Conservation (phyloP, 2,888 invertebrate genomes). For the Stratiomys singularior region DNA sequence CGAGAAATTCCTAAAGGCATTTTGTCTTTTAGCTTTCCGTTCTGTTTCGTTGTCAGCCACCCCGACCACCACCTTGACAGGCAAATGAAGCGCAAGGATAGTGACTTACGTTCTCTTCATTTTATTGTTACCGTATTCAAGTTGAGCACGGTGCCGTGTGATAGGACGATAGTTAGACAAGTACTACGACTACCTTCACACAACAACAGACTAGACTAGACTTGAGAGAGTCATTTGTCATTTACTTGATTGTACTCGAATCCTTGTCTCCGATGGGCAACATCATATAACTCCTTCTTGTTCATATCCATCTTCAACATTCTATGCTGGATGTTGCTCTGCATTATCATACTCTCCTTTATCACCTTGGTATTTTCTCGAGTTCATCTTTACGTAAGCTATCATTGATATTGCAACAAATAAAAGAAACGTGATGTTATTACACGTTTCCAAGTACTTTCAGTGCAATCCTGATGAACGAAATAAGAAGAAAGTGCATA, state of each 20-base stretch:
- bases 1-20: no score
- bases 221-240: slow-evolving; percentile 41
- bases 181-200: no score
- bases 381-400: slow-evolving; percentile 30
- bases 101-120: no score
- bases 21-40: no score
- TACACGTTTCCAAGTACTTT: slow-evolving; percentile 7
- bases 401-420: slow-evolving; percentile 8
- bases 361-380: background rate
- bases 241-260: slow-evolving; percentile 40
- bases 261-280: background rate
- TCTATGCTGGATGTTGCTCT: slow-evolving; percentile 6
- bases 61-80: no score
- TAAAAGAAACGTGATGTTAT: slow-evolving; percentile 11
- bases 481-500: slow-evolving; percentile 35
- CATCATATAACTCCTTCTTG: slow-evolving; percentile 6
- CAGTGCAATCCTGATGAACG: background rate
- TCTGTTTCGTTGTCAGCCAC: no score
- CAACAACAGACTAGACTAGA: no score
- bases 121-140: no score
- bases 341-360: slow-evolving; percentile 22
- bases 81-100: no score
- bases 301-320: background rate
- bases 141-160: no score
- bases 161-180: no score